Evolutionary conservation across 2,797 vertebrate species (phyloP), one percentile per base, ranked within the genome.

Genomic region (Phataginus tricuspis): DNA sequence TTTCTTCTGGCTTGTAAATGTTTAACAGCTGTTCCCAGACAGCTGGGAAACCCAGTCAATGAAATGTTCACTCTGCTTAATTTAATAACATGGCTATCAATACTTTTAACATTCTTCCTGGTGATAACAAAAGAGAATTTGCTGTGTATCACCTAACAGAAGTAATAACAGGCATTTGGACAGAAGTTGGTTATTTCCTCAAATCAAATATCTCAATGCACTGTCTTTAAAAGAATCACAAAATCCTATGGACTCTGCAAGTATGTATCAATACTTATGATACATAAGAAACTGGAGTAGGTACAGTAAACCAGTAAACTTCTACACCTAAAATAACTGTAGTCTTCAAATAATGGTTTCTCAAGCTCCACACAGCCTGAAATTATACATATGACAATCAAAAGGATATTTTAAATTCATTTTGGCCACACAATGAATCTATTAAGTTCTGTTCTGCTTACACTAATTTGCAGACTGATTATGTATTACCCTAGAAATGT

Each of bases 391-490:
- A 64, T 10, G 61, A 83, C 1, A 51, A 63, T 77, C 7, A 75
- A 83, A 86, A 57, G 14, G 34, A 18, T 84, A 77, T 86, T 96
- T 96, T 90, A 77, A 93, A 89, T 86, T 92, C 5, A 68, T 87
- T 90, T 68, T 85, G 42, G 31, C 71, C 23, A 87, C 37, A 91
- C 21, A 91, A 72, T 80, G 45, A 84, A 71, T 74, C 42, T 79
- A 66, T 87, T 83, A 93, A 74, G 83, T 69, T 91, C 57, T 66
- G 7, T 86, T 68, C 23, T 84, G 63, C 23, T 91, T 78, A 72
- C 5, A 45, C 27, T 42, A 79, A 79, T 84, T 97, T 94, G 51
- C 53, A 85, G 23, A 85, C n/a, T 57, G 51, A 94, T 88, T 96
- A 92, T 86, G 29, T 53, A 74, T 63, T 84, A 90, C 25, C 64